These are phyloP conservation scores for Gymnorhina tibicen DNA, from an alignment of 2,113 vertebrate genomes.

Conservation along the genomic window DNA sequence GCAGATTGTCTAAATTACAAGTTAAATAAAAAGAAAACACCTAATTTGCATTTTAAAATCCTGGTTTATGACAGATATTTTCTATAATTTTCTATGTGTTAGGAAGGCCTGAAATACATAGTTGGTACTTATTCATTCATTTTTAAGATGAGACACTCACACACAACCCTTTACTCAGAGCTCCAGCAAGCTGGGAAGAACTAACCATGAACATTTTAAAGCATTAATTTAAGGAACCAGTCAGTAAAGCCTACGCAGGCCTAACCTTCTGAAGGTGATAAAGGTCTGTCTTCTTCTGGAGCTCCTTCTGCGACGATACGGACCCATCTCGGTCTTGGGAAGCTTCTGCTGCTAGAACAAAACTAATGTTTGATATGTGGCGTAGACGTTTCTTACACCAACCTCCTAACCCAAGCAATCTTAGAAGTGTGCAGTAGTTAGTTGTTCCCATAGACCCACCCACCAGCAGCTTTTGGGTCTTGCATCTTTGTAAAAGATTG, in stretches of 20 bases:
- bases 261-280: constrained; percentile 94
- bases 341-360: constrained; percentile 54
- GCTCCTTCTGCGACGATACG: constrained; percentile 73
- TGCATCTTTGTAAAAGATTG: neutral
- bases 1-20: constrained; percentile 17
- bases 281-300: constrained; percentile 91
- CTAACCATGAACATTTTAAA: neutral
- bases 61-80: neutral
- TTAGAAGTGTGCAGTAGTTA: neutral
- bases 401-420: neutral
- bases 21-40: neutral
- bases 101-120: neutral
- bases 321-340: constrained; percentile 69
- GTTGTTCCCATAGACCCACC: neutral
- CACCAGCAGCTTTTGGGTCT: neutral
- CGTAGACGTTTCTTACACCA: neutral
- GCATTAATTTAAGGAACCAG: neutral
- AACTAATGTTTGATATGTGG: neutral
- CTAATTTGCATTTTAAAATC: neutral
- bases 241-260: neutral
- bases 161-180: neutral
- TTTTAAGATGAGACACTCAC: neutral
- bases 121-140: neutral
- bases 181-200: neutral
- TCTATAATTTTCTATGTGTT: neutral